Percentiles rank a stretch among this genome's conserved stretches.
Evolutionary conservation across 2,113 vertebrate genomes (phyloP).

Genomic region (Oenanthe oenanthe): DNA sequence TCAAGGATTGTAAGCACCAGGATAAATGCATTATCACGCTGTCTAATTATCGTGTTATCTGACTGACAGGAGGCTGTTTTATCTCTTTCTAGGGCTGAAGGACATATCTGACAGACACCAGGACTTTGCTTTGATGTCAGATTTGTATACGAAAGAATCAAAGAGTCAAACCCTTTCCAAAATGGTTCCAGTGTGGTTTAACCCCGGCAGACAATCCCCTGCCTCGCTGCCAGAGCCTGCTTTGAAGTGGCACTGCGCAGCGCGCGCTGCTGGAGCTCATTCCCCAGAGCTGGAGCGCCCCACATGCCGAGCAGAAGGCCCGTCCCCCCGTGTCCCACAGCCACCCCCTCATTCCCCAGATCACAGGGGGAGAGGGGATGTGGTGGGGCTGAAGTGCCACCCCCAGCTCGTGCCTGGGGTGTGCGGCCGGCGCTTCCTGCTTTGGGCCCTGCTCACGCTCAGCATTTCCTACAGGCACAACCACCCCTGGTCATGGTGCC

Average conservation of each 20-base stretch:
- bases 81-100: conserved; percentile 73
- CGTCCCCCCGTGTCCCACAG: fast-evolving
- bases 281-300: not conserved
- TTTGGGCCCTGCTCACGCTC: fast-evolving
- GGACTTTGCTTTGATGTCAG: conserved; percentile 74
- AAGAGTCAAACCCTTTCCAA: conserved; percentile 69
- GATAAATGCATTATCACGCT: conserved; percentile 72
- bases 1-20: conserved; percentile 76
- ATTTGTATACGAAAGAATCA: conserved; percentile 72
- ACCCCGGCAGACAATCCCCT: conserved; percentile 29
- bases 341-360: not conserved
- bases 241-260: conserved; percentile 69
- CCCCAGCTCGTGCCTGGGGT: not conserved
- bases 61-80: conserved; percentile 73
- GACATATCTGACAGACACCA: conserved; percentile 69
- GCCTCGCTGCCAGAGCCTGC: conserved; percentile 32
- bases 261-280: not conserved
- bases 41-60: conserved; percentile 75
- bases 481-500: not conserved
- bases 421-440: fast-evolving
- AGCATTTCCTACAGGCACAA: fast-evolving
- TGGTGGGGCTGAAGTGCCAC: not conserved
- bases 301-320: conserved; percentile 31
- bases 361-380: conserved; percentile 26
- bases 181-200: conserved; percentile 63